Evolutionary conservation across 2,113 vertebrate species (phyloP).

Genomic region (Sinocyclocheilus rhinocerous): DNA sequence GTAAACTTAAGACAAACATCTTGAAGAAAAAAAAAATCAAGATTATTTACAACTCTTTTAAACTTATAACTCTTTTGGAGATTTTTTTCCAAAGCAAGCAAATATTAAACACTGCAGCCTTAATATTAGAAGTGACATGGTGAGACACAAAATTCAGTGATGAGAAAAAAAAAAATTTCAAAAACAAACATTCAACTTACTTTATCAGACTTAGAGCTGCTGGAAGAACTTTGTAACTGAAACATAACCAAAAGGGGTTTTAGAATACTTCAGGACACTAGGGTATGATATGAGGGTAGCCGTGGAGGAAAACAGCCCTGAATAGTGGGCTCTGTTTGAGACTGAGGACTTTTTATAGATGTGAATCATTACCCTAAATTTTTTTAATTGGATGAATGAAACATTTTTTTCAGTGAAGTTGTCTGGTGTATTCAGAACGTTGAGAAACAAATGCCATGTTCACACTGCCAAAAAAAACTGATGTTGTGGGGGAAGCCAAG

Average conservation of each 20-base stretch:
- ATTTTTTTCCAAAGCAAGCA: neutral
- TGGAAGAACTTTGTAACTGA: slow-evolving; percentile 76
- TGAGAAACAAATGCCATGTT: neutral
- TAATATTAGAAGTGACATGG: neutral
- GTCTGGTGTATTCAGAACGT: too few relatives aligned
- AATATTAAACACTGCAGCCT: neutral
- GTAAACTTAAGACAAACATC: neutral
- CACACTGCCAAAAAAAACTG: neutral
- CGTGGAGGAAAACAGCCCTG: too few relatives aligned
- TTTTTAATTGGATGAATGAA: too few relatives aligned
- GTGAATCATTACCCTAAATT: too few relatives aligned
- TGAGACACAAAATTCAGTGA: neutral
- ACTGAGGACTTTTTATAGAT: neutral
- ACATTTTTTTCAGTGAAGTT: too few relatives aligned
- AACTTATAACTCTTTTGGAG: too few relatives aligned
- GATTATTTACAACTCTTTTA: too few relatives aligned
- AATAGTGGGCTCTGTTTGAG: neutral
- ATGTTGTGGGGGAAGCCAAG: neutral
- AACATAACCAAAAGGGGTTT: slow-evolving; percentile 73
- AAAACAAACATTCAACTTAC: slow-evolving; percentile 70
- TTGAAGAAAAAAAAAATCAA: neutral
- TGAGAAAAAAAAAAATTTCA: neutral
- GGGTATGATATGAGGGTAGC: slow-evolving; percentile 50
- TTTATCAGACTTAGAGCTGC: slow-evolving; percentile 66
- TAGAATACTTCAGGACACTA: slow-evolving; percentile 52